Base-by-base conservation (phyloP, 2,888 invertebrate genomes). In the Platynereis dumerilii region DNA sequence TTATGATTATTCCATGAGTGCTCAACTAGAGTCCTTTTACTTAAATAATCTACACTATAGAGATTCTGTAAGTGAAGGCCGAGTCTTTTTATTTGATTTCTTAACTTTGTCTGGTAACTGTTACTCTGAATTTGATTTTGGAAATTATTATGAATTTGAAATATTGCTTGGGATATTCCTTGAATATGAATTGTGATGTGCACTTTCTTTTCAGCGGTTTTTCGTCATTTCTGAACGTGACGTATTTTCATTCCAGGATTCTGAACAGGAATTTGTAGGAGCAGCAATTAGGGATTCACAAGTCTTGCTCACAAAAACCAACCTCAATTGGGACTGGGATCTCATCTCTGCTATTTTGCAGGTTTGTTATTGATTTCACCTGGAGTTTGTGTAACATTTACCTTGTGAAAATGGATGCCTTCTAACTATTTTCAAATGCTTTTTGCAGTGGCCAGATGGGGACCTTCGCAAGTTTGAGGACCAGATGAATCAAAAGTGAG, bases 281-380 rank as follows among this genome's bases (percentile, higher is more conserved):
- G 78, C 78, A 48, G 78, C 79, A 10, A 88, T 96, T 22, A 90
- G 90, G 76, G 92, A 94, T 73, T 91, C 93, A 1, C 89, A 91
- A 71, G 94, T 96, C 2, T 87, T 94, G 75, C 87, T 88, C 64
- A 91, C 77, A 7, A 81, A 92, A 74, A 94, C 94, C 77, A 91
- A 91, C 2, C 89, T 89, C 66, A 88, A 89, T 0, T 96, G 96
- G 96, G 91, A 96, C 81, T 96, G 96, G 96, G 91, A 92, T 75
- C 88, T 93, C n/a, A 91, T 96, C 69, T 88, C 91, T 69, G 90
- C 92, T 52, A 88, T 94, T 76, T 86, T 94, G 29, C 91, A 91
- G 88, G 92, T 91, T 28, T 3, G 27, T 34, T 12, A 20, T 5
- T 26, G 12, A 20, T n/a, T n/a, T n/a, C n/a, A n/a, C n/a, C n/a